phyloP scores from a whole-genome alignment of 2,888 invertebrate genomes.

The Sminthurides aquaticus region DNA sequence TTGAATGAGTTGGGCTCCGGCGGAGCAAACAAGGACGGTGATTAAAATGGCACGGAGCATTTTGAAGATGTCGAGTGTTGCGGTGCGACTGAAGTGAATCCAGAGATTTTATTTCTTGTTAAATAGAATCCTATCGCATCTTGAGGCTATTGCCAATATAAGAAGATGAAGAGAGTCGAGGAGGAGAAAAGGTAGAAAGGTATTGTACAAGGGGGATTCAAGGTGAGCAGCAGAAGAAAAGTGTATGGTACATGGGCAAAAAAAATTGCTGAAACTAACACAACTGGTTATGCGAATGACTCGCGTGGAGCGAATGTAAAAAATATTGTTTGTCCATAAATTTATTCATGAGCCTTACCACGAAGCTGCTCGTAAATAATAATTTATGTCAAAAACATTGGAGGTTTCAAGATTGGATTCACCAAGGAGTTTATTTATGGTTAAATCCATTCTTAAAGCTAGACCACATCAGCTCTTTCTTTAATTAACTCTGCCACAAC shows the following conservation, averaged over 20 bases:
- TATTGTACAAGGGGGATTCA: background rate
- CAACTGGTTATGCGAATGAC: background rate
- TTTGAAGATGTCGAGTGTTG: background rate
- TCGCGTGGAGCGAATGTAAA: background rate
- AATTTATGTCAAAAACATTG: background rate
- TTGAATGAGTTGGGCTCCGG: conserved; percentile 28
- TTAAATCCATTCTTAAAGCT: too few species aligned
- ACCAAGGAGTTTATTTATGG: too few species aligned
- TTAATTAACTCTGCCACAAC: too few species aligned
- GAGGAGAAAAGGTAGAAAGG: too few species aligned
- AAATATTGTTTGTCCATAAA: background rate
- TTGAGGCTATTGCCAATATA: too few species aligned
- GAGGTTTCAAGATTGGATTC: too few species aligned
- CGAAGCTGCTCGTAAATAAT: background rate
- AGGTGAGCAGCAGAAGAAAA: conserved; percentile 5
- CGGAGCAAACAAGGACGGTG: background rate
- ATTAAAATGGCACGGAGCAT: background rate
- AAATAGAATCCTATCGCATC: background rate
- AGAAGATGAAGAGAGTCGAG: too few species aligned
- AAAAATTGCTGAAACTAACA: conserved; percentile 1
- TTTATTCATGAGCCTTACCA: background rate
- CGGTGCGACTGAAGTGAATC: background rate
- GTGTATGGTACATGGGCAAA: background rate
- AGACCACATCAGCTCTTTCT: too few species aligned
- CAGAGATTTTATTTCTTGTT: background rate